Evolutionary conservation across 2,888 invertebrate species (phyloP).

Genomic region (Lochmaea crataegi): DNA sequence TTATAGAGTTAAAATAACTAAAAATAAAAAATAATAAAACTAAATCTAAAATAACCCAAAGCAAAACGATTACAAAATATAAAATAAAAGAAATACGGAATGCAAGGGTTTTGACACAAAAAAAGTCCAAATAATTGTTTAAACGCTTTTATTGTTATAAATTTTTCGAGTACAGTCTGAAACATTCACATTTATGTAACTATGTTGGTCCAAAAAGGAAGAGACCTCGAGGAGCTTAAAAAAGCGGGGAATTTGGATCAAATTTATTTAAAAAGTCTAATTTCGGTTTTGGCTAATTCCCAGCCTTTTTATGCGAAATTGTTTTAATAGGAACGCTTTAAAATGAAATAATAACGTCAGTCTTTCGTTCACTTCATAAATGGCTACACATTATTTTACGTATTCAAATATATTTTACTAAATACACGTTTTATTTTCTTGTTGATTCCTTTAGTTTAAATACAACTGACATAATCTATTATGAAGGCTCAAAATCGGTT

Average conservation of each 20-base stretch:
- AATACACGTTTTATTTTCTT: too few species aligned
- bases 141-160: conserved; percentile 56
- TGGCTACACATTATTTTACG: too few species aligned
- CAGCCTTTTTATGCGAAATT: conserved; percentile 28
- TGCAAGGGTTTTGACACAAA: conserved; percentile 56
- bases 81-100: conserved; percentile 51
- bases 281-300: conserved; percentile 3
- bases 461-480: too few species aligned
- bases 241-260: neutral
- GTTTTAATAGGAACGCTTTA: conserved; percentile 26
- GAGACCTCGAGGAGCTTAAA: conserved; percentile 11
- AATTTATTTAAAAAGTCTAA: neutral
- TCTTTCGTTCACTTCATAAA: conserved; percentile 37
- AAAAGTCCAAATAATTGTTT: conserved; percentile 54
- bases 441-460: too few species aligned
- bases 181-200: conserved; percentile 26
- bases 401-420: neutral
- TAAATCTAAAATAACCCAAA: conserved; percentile 55
- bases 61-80: conserved; percentile 59
- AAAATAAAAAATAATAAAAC: conserved; percentile 45
- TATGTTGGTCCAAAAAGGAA: conserved; percentile 12
- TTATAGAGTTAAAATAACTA: conserved; percentile 45
- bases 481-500: too few species aligned
- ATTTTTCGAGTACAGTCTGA: conserved; percentile 50
- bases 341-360: conserved; percentile 42